These are phyloP conservation scores for Menidia beryllina DNA, from an alignment of 2,113 vertebrate genomes.

Conservation along the genomic window DNA sequence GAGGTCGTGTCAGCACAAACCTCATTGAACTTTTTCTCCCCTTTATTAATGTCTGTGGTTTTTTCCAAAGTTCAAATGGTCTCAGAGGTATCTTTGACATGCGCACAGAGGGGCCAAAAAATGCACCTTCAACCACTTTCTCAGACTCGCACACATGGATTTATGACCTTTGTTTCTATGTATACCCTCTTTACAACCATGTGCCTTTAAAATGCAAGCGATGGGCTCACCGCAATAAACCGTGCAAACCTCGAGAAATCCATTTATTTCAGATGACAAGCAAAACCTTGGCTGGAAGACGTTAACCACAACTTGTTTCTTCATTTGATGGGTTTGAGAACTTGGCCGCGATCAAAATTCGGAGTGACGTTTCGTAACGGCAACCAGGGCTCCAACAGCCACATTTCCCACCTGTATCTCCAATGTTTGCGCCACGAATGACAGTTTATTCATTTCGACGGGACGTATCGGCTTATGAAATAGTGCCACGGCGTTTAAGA, in stretches of 20 bases:
- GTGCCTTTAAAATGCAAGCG: constrained; percentile 12
- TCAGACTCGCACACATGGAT: constrained; percentile 26
- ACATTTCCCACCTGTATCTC: neutral
- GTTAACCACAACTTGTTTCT: constrained; percentile 41
- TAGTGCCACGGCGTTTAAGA: constrained; percentile 20
- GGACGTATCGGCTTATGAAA: constrained; percentile 7
- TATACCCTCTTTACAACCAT: constrained; percentile 13
- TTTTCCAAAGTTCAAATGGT: neutral
- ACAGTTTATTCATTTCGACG: constrained; percentile 19
- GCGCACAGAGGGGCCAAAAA: neutral
- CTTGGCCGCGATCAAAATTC: constrained; percentile 22
- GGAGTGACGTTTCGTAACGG: constrained; percentile 12
- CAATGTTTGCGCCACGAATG: constrained; percentile 14
- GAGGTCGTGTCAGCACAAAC: neutral
- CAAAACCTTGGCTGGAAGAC: constrained; percentile 27
- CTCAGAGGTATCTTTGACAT: constrained; percentile 6
- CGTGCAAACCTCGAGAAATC: constrained; percentile 24
- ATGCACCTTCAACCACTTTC: constrained; percentile 21
- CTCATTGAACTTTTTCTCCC: neutral
- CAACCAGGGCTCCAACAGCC: constrained; percentile 12
- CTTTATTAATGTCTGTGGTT: neutral
- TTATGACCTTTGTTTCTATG: constrained; percentile 35
- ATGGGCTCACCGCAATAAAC: constrained; percentile 28
- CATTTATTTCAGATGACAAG: constrained; percentile 47
- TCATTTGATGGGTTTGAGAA: constrained; percentile 18